Percentiles rank a stretch among this genome's conserved stretches.
Conservation (phyloP, 2,113 vertebrate species). For the Anguilla rostrata region DNA sequence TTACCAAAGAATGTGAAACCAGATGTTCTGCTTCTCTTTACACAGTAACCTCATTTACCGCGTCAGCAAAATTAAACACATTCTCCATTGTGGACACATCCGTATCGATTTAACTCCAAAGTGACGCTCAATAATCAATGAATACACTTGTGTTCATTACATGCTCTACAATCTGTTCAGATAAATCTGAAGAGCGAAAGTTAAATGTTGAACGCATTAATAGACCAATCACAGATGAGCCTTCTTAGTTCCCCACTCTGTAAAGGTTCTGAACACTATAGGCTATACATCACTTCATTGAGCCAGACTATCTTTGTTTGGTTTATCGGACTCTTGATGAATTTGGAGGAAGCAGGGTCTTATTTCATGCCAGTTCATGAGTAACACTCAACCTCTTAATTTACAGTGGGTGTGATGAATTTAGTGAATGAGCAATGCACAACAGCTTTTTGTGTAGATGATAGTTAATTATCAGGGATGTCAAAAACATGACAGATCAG, state of each 20-base stretch:
- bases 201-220: not conserved
- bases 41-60: not conserved
- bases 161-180: not conserved
- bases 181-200: not conserved
- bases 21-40: not conserved
- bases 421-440: not conserved
- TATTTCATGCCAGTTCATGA: not conserved
- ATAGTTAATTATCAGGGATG: not conserved
- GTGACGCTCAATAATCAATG: not conserved
- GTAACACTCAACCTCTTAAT: not conserved
- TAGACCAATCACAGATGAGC: not conserved
- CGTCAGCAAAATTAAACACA: not conserved
- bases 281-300: not conserved
- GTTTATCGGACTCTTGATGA: not conserved
- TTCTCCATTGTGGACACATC: not conserved
- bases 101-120: not conserved
- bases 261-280: not conserved
- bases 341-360: not conserved
- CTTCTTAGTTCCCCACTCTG: not conserved
- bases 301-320: not conserved
- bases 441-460: not conserved
- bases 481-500: no score
- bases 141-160: not conserved
- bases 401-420: not conserved
- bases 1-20: not conserved